Evolutionary conservation across 2,888 invertebrate genomes (phyloP), one percentile per base, ranked within the genome.

Genomic region (Alloscopus bannaensis): DNA sequence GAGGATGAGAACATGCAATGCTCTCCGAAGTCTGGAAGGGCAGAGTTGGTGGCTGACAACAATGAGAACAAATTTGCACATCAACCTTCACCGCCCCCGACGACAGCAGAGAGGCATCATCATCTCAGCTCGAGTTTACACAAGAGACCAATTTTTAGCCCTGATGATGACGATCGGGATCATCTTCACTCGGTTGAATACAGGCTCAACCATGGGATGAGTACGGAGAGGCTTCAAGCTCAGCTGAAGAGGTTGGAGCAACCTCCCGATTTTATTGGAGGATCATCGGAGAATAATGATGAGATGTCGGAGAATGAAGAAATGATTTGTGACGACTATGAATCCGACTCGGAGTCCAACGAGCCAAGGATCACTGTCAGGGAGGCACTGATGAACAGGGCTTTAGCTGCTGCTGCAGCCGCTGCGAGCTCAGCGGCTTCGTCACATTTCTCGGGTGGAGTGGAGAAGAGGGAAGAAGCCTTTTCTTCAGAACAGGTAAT

Each of bases 311-410:
- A 84, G n/a, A 76, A 72, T 22, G 83, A 83, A 29, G 78, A 80
- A 62, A 78, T 81, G 71, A 59, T 76, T 72, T 77, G 78, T n/a
- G 82, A 81, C 50, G 82, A 82, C 28, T 82, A 81, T 22, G 85
- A 85, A 42, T 83, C 81, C 1, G 84, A 85, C 55, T 73, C 77
- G 3, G 83, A 83, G 3, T 65, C 80, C 26, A 81, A 84, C 68
- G 78, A 81, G 65, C 81, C 76, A 50, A 69, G 81, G 68, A 76
- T 81, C 40, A 83, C 83, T 28, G 83, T 83, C 11, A 59, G 83
- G 28, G 83, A 83, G 28, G 83, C 80, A 18, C 69, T 83, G 45
- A 81, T 83, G 83, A 83, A 80, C 47, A 69, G 83, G 71, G 83
- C 83, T 22, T 78, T 81, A 36, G 80, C 82, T 42, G 82, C 81